Conservation (phyloP, 2,888 invertebrate genomes). For the Thalpophila matura region DNA sequence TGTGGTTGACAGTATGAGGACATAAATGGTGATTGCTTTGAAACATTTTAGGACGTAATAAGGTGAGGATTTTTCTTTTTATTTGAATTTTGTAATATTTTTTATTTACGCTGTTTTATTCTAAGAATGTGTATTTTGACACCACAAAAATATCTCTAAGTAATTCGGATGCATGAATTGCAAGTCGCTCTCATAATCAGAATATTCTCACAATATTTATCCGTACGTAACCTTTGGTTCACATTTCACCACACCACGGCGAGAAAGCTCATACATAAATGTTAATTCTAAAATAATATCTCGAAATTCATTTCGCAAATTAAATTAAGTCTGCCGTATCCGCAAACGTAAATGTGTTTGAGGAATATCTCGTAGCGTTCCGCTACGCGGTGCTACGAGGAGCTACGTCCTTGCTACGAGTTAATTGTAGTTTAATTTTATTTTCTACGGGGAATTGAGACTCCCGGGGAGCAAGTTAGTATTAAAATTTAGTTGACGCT, state of each 20-base stretch:
- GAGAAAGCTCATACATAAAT: conserved; percentile 36
- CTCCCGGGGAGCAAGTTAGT: conserved; percentile 14
- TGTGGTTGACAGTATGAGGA: conserved; percentile 66
- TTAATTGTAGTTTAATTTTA: conserved; percentile 62
- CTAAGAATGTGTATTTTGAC: not conserved
- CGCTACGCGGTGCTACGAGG: conserved; percentile 51
- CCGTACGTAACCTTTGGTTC: conserved; percentile 8
- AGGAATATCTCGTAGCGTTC: conserved; percentile 63
- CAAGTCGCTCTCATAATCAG: not conserved
- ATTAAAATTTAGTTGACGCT: conserved; percentile 38
- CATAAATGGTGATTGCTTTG: conserved; percentile 62
- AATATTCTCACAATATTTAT: conserved; percentile 11
- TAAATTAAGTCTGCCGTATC: conserved; percentile 51
- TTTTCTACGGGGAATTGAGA: conserved; percentile 46
- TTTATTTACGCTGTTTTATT: not conserved
- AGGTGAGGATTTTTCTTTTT: conserved; percentile 43
- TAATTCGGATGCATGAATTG: not conserved
- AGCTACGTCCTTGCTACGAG: conserved; percentile 59
- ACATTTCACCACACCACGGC: conserved; percentile 28
- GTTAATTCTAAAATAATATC: conserved; percentile 47
- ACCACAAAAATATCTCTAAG: not conserved
- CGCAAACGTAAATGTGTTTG: conserved; percentile 61
- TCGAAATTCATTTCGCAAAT: conserved; percentile 50
- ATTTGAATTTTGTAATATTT: not conserved
- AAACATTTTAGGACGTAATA: conserved; percentile 50